phyloP scores from a whole-genome alignment of 2,113 vertebrate genomes.

The Myrmophylax atrothorax region DNA sequence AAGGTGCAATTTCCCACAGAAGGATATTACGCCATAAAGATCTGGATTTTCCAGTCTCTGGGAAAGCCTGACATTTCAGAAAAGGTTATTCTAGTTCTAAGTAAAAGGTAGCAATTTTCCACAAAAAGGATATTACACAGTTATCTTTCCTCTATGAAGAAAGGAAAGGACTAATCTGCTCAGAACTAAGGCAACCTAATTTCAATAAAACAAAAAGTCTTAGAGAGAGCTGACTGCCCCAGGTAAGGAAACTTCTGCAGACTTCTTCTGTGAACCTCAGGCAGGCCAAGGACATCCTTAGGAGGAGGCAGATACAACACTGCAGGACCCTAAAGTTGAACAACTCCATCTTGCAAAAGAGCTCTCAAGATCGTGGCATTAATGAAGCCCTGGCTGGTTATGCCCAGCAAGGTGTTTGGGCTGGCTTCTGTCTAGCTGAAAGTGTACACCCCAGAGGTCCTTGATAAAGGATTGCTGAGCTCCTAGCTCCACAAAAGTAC shows the following conservation, averaged over 20 bases:
- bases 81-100: constrained; percentile 5
- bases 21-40: background rate
- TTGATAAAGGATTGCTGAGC: background rate
- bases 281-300: background rate
- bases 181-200: background rate
- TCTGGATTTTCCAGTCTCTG: background rate
- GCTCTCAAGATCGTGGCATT: background rate
- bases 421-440: background rate
- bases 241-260: background rate
- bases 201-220: background rate
- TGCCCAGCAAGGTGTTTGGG: background rate
- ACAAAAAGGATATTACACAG: background rate
- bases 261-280: background rate
- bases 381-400: background rate
- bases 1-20: background rate
- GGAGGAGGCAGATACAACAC: background rate
- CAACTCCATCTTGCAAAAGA: background rate
- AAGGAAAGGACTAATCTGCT: background rate
- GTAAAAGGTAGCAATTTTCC: background rate
- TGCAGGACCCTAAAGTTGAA: background rate
- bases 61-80: background rate
- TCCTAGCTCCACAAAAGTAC: background rate
- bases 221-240: background rate
- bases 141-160: background rate
- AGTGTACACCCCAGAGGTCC: background rate